Base-by-base conservation (phyloP, 1,140 invertebrate species). In the Drosophila watanabei region DNA sequence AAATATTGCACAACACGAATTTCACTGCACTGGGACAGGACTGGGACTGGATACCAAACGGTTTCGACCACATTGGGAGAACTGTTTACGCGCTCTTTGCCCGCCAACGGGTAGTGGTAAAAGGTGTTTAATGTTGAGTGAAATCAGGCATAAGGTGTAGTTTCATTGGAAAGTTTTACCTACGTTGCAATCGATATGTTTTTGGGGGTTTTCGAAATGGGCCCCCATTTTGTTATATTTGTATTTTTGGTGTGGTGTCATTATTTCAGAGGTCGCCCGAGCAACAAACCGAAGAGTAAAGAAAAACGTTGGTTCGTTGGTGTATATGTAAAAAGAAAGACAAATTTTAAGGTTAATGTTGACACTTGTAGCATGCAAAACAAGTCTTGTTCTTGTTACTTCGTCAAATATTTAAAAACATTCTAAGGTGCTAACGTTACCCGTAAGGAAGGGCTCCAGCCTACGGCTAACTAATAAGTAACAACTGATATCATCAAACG, bases 81-180 rank as follows among this genome's bases (percentile, higher is more conserved):
- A 81, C 82, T 79, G n/a, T 87, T 87, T 82, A 71, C 75, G 82
- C 82, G 75, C 82, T 79, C 14, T 87, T 87, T 82, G 68, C 75
- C 77, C 82, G 75, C 54, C 52, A 41, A 28, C n/a, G 39, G 58
- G 46, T 11, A 24, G 41, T 56, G 58, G 37, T 41, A 20, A 57
- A 58, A 77, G 60, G 48, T 79, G 24, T 62, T 65, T 37, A 52
- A 45, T 58, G 48, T 56, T 46, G 41, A 59, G 65, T 79, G 54
- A 59, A 71, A 48, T 61, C 51, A 73, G 62, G 71, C 58, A 70
- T 65, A 60, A 43, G 41, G 62, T 51, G 57, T 75, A 61, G 59
- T 80, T 75, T 61, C 52, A 70, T 62, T 51, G 64, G 28, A 81
- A 75, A 78, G 69, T 75, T 89, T 86, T 88, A 88, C 84, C 84